Conservation (phyloP, 2,888 invertebrate species). For the Acronicta leporina region DNA sequence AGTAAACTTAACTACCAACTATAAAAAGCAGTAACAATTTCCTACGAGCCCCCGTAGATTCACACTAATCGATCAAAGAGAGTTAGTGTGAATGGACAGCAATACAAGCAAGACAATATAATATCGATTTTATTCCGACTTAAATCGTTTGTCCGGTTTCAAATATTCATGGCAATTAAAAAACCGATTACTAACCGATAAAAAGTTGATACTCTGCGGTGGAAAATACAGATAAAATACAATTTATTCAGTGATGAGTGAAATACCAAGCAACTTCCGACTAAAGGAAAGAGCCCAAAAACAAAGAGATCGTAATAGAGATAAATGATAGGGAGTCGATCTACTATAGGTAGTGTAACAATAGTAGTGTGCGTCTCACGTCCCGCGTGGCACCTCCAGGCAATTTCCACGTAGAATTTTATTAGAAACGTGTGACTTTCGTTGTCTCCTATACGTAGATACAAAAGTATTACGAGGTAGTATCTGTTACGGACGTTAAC, state of each 20-base stretch:
- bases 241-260: conserved; percentile 1
- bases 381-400: conserved; percentile 11
- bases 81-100: no score
- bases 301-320: conserved; percentile 23
- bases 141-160: no score
- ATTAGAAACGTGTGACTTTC: conserved; percentile 27
- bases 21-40: no score
- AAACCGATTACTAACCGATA: no score
- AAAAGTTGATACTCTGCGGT: background rate
- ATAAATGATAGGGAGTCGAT: conserved; percentile 33
- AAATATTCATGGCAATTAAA: no score
- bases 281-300: background rate
- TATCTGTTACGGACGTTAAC: no score
- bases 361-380: conserved; percentile 22
- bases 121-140: no score
- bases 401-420: conserved; percentile 27
- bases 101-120: no score
- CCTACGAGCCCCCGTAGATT: no score
- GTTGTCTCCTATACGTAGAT: conserved; percentile 11
- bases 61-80: no score
- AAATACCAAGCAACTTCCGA: conserved; percentile 7
- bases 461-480: background rate
- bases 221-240: conserved; percentile 1
- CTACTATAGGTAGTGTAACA: conserved; percentile 5
- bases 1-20: no score